Conservation (phyloP, 30 jellyfish, hydroid and myxozoan species). For the Chrysaora quinquecirrha region DNA sequence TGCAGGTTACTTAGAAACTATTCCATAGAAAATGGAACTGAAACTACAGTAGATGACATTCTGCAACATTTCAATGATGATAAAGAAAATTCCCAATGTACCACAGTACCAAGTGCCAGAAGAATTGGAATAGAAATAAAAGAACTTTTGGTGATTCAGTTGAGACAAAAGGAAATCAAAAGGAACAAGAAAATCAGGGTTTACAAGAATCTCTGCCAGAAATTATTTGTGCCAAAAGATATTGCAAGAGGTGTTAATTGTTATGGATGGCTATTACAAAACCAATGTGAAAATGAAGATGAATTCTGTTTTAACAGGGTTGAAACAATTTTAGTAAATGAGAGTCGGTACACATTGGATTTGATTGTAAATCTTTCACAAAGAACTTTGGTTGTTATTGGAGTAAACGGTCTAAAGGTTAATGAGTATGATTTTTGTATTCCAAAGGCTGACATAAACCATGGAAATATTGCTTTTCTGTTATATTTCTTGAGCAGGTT, state of each 20-base stretch:
- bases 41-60: neutral
- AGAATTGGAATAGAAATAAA: neutral
- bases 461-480: neutral
- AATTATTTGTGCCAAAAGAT: neutral
- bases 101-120: conserved; percentile 6
- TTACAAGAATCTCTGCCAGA: neutral
- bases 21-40: conserved; percentile 1
- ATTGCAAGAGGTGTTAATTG: conserved; percentile 1
- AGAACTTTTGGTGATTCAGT: conserved; percentile 1
- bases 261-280: neutral
- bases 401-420: conserved; percentile 2
- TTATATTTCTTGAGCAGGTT: neutral
- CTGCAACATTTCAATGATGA: conserved; percentile 1
- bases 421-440: neutral
- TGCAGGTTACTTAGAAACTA: conserved; percentile 4
- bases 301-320: conserved; percentile 1
- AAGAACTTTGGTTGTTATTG: neutral
- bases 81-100: neutral
- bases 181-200: neutral
- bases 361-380: neutral
- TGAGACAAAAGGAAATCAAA: neutral
- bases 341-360: conserved; percentile 4
- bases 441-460: neutral
- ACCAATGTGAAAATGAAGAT: neutral
- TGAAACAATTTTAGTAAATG: neutral